phyloP scores from a whole-genome alignment of 2,888 invertebrate species.

The Mythimna ferrago region DNA sequence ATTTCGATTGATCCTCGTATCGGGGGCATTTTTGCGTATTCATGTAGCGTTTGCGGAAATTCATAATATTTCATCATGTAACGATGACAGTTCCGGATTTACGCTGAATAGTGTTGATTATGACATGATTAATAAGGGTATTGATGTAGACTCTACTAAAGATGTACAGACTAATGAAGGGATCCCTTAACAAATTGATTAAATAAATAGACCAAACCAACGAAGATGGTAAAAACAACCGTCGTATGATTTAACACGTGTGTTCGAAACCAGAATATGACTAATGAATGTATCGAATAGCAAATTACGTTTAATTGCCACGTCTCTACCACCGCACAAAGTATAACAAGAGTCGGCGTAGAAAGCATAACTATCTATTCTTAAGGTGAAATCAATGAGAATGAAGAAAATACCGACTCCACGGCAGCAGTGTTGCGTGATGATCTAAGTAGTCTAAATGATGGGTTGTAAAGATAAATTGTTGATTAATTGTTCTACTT shows the following conservation, averaged over 20 bases:
- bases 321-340: conserved; percentile 52
- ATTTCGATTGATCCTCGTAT: conserved; percentile 78
- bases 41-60: conserved; percentile 73
- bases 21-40: conserved; percentile 86
- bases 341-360: conserved; percentile 67
- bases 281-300: conserved; percentile 50
- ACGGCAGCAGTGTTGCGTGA: conserved; percentile 74
- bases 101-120: conserved; percentile 63
- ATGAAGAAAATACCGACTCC: conserved; percentile 70
- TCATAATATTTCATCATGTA: conserved; percentile 75
- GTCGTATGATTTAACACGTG: conserved; percentile 27
- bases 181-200: conserved; percentile 29
- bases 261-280: conserved; percentile 39
- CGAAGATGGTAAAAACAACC: conserved; percentile 12
- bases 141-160: conserved; percentile 21
- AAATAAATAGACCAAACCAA: conserved; percentile 24
- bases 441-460: conserved; percentile 64
- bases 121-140: conserved; percentile 55
- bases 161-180: conserved; percentile 31
- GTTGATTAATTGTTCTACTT: conserved; percentile 63
- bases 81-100: conserved; percentile 75
- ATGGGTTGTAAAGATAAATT: conserved; percentile 55
- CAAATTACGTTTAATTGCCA: conserved; percentile 60
- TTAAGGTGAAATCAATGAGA: conserved; percentile 80
- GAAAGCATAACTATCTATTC: conserved; percentile 80